phyloP scores from a whole-genome alignment of 1,140 invertebrate genomes.

The Catajapyx aquilonaris region DNA sequence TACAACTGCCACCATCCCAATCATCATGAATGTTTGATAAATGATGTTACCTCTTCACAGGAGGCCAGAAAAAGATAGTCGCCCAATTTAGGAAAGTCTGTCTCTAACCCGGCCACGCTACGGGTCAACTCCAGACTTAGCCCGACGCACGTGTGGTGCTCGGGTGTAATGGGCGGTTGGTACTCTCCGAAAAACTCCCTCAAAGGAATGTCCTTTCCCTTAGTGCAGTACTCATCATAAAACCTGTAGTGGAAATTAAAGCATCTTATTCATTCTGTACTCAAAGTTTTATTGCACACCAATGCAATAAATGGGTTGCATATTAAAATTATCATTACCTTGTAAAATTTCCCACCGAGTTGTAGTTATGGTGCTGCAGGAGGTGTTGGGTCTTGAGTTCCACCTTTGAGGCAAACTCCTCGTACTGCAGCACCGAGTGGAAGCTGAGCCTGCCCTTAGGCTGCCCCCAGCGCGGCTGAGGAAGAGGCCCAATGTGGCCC shows the following conservation, averaged over 20 bases:
- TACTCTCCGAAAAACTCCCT: constrained; percentile 50
- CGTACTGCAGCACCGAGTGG: constrained; percentile 42
- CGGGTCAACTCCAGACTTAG: constrained; percentile 54
- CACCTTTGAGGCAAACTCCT: constrained; percentile 49
- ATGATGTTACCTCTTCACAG: constrained; percentile 67
- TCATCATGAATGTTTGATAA: no score
- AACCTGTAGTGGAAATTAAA: no score
- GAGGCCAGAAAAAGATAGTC: constrained; percentile 51
- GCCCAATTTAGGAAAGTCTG: constrained; percentile 38
- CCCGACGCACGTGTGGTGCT: constrained; percentile 71
- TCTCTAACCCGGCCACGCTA: constrained; percentile 28
- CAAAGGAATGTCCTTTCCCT: constrained; percentile 29
- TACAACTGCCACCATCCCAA: no score
- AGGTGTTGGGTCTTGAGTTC: constrained; percentile 53
- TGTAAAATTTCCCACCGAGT: constrained; percentile 65
- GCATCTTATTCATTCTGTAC: no score
- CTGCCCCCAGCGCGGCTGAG: constrained; percentile 16
- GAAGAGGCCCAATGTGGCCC: no score
- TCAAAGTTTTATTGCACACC: no score
- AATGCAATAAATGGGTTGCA: no score
- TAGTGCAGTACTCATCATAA: constrained; percentile 43
- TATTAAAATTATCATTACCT: constrained; percentile 19
- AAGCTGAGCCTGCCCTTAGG: constrained; percentile 27
- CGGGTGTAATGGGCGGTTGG: constrained; percentile 45
- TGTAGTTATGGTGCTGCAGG: constrained; percentile 56